These are phyloP conservation scores for Thysanoteuthis rhombus DNA, from an alignment of 2,888 invertebrate species.

Conservation along the genomic window DNA sequence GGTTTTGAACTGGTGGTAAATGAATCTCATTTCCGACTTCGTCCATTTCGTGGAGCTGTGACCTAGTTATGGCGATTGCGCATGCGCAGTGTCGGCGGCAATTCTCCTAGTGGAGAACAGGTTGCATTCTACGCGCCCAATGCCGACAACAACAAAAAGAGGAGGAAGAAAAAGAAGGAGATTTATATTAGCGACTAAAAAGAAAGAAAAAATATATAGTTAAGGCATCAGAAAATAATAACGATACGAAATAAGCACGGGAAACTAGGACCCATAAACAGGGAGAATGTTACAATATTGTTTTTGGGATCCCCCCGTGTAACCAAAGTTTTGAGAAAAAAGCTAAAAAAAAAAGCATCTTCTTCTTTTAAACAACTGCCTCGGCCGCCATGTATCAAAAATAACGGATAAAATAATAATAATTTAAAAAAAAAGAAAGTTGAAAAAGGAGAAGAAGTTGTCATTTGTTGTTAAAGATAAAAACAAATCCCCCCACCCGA, in stretches of 20 bases:
- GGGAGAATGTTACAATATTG: neutral
- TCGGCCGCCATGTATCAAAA: neutral
- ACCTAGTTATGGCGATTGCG: constrained; percentile 1
- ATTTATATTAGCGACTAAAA: neutral
- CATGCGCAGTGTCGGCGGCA: constrained; percentile 26
- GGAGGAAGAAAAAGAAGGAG: neutral
- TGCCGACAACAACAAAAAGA: neutral
- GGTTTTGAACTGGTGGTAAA: neutral
- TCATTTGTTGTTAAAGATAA: too few relatives aligned
- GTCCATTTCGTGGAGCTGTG: neutral
- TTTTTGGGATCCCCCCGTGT: constrained; percentile 12
- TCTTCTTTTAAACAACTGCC: neutral
- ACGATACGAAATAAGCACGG: neutral
- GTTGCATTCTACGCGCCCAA: constrained; percentile 18
- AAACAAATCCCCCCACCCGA: too few relatives aligned
- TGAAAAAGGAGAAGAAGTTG: too few relatives aligned
- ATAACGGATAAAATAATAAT: neutral
- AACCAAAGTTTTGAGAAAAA: neutral
- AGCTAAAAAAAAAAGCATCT: neutral
- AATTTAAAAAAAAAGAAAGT: neutral
- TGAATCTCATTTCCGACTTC: neutral
- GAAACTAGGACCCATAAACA: neutral
- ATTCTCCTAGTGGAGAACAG: neutral
- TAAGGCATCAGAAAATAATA: neutral
- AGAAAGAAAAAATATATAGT: neutral